phyloP scores from a whole-genome alignment of 2,888 invertebrate species.

The Sipha maydis region DNA sequence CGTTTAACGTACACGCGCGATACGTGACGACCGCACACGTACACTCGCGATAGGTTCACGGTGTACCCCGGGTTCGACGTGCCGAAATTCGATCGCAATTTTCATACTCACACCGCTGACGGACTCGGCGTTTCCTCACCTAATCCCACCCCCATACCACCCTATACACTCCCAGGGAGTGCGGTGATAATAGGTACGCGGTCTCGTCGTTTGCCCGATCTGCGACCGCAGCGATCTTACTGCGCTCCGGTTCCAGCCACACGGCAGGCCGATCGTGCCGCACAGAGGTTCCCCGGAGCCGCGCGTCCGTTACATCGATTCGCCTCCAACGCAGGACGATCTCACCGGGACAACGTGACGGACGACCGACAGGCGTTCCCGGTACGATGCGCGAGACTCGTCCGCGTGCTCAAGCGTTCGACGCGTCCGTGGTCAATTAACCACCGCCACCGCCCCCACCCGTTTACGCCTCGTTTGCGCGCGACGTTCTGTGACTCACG shows the following conservation, averaged over 20 bases:
- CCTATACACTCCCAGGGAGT: too few species aligned
- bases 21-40: neutral
- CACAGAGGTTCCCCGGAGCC: neutral
- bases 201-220: neutral
- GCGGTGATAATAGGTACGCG: too few species aligned
- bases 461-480: neutral
- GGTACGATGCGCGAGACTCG: neutral
- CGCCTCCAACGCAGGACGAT: too few species aligned
- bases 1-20: neutral
- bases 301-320: neutral
- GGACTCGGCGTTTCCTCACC: too few species aligned
- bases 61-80: too few species aligned
- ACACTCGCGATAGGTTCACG: neutral
- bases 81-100: too few species aligned
- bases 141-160: too few species aligned
- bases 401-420: neutral
- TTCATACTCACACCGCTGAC: too few species aligned
- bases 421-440: neutral
- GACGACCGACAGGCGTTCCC: neutral
- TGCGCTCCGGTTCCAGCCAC: neutral
- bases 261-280: neutral
- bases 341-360: neutral
- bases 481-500: conserved; percentile 32
- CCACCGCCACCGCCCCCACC: neutral
- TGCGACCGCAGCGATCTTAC: neutral